Base-by-base conservation (phyloP, 2,797 vertebrate species). In the Pangasius sanitwongsei region DNA sequence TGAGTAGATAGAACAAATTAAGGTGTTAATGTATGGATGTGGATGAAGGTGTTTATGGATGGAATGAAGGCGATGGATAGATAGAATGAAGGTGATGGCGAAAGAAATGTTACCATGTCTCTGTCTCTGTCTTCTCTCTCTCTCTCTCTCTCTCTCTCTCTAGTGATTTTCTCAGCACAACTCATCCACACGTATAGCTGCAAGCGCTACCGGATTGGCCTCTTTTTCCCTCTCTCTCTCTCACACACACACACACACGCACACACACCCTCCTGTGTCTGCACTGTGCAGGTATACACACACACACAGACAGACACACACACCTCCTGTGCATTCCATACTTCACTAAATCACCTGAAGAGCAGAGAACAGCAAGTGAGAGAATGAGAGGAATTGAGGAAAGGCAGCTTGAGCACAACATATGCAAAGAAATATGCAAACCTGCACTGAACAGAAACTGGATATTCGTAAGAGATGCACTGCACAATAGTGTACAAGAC, bases 111-210 rank as follows among this genome's bases (percentile, higher is more conserved):
- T 20, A 48, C 25, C 6, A 37, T 57, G 0, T 28, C 6, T 67
- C 3, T 31, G 7, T 67, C 28, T 65, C 28, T 65, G 25, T 65
- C 48, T 48, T 72, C 37, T 41, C 28, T 41, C 57, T 41, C 23
- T 57, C 50, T 63, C 37, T 53, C 20, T 81, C 23, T 80, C 44
- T 53, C 34, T 83, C 41, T 67, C 67, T 88, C 57, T 87, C 18
- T 86, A 94, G 94, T 93, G 93, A 94, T 80, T 94, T 94, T 81
- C 91, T 94, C 63, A 92, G 93, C 77, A 89, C 89, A 44, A 70
- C 88, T 31, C 92, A 92, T 88, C 93, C 92, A 13, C 91, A 88
- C 37, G 63, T 91, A 90, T 94, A 94, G 77, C 87, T 83, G 55
- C 20, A 81, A 55, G 44, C 9, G 50, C 67, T 37, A 69, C 31